phyloP scores from a whole-genome alignment of 2,888 invertebrate genomes.

The Microplitis deprimator region DNA sequence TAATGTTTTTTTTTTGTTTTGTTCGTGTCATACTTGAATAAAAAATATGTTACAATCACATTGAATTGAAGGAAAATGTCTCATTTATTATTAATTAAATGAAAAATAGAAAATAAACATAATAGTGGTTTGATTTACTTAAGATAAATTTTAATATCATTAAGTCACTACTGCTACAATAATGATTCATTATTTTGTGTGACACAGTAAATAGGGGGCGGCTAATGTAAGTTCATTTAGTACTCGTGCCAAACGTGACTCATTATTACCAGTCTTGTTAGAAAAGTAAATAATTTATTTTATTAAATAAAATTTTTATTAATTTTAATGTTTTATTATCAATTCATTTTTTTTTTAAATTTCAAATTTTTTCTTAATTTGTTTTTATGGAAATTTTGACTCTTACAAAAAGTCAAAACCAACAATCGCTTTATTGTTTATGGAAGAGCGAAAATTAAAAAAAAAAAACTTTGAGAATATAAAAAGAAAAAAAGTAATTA shows the following conservation, averaged over 20 bases:
- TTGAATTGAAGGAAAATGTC: neutral
- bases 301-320: neutral
- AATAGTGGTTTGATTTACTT: neutral
- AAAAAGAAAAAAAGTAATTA: too few species aligned
- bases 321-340: neutral
- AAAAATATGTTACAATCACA: neutral
- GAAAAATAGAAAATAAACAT: neutral
- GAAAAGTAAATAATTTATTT: neutral
- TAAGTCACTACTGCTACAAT: slow-evolving; percentile 15
- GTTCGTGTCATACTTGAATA: neutral
- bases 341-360: neutral
- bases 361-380: neutral
- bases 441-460: too few species aligned
- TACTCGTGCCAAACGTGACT: slow-evolving; percentile 34
- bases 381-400: neutral
- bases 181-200: slow-evolving; percentile 30
- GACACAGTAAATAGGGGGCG: neutral
- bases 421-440: too few species aligned
- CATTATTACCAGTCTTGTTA: slow-evolving; percentile 16
- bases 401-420: neutral
- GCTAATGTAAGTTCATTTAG: slow-evolving; percentile 14
- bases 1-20: slow-evolving; percentile 7
- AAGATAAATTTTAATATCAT: slow-evolving; percentile 15
- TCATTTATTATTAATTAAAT: neutral
- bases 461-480: too few species aligned